Percentiles rank a stretch among this genome's conserved stretches.
Conservation (phyloP, 30 jellyfish, hydroid and myxozoan genomes). For the Mastigias papua region DNA sequence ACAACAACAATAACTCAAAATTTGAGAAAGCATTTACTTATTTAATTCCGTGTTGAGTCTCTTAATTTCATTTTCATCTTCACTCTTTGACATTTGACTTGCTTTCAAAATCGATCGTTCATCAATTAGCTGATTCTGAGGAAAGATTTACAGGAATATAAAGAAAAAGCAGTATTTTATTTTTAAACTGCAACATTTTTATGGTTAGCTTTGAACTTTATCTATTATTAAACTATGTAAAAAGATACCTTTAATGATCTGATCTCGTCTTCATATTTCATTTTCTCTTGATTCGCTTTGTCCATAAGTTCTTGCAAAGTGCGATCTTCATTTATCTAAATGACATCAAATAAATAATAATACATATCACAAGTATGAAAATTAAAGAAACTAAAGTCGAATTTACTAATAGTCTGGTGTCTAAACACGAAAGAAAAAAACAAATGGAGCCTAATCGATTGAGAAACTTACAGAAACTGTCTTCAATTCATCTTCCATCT, state of each 20-base stretch:
- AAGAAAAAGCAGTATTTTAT: neutral
- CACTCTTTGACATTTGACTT: conserved; percentile 31
- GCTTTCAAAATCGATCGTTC: conserved; percentile 50
- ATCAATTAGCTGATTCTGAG: conserved; percentile 41
- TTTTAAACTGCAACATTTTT: too few relatives aligned
- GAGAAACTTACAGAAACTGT: conserved; percentile 54
- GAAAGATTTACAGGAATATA: neutral
- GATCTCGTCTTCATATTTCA: conserved; percentile 65
- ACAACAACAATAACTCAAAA: neutral
- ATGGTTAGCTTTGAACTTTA: too few relatives aligned
- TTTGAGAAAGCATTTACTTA: neutral
- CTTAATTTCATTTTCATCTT: conserved; percentile 24
- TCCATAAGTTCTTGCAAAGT: conserved; percentile 62
- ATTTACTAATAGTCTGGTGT: too few relatives aligned
- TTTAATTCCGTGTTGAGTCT: conserved; percentile 23
- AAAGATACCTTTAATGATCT: conserved; percentile 38
- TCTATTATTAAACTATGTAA: too few relatives aligned
- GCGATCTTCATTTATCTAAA: conserved; percentile 64
- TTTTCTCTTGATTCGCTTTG: conserved; percentile 58
- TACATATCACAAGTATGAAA: neutral
- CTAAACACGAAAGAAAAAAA: too few relatives aligned
- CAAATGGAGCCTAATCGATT: neutral
- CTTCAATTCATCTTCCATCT: conserved; percentile 65
- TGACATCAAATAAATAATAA: neutral
- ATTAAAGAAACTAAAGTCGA: neutral